A percentile compares a stretch with the other conserved stretches of the same genome.
These are phyloP conservation scores for Zygogramma bicolorata DNA, from an alignment of 2,888 invertebrate genomes.

Conservation along the genomic window DNA sequence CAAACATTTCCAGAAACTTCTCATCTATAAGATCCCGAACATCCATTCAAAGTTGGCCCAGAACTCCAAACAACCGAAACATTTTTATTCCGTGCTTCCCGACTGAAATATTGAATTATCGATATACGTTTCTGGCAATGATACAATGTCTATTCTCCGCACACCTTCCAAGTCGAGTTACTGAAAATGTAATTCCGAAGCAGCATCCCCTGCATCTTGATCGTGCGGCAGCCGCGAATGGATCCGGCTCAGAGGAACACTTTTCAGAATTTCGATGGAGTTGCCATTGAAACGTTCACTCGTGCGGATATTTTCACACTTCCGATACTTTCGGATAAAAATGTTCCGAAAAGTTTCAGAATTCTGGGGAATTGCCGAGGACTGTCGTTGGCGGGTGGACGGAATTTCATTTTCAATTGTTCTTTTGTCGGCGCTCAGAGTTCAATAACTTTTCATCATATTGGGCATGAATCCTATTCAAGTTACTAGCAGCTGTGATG, in stretches of 20 bases:
- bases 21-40: too few species aligned
- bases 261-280: constrained; percentile 54
- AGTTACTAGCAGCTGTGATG: too few species aligned
- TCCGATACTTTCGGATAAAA: constrained; percentile 7
- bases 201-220: constrained; percentile 60
- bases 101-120: constrained; percentile 48
- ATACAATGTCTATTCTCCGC: constrained; percentile 56
- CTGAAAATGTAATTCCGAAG: constrained; percentile 61
- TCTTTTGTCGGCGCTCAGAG: not conserved
- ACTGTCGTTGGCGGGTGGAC: not conserved
- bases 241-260: constrained; percentile 52
- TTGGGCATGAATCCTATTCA: too few species aligned
- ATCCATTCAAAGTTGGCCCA: not conserved
- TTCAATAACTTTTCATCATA: not conserved
- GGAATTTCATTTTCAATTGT: not conserved
- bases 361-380: not conserved
- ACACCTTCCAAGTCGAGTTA: constrained; percentile 60
- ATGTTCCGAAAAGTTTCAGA: not conserved
- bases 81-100: constrained; percentile 24
- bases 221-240: constrained; percentile 53
- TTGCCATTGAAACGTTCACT: constrained; percentile 55
- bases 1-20: too few species aligned
- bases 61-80: constrained; percentile 14
- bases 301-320: constrained; percentile 53
- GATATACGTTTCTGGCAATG: constrained; percentile 48